These are phyloP conservation scores for Euwallacea fornicatus DNA, from an alignment of 1,140 invertebrate genomes.

Conservation along the genomic window DNA sequence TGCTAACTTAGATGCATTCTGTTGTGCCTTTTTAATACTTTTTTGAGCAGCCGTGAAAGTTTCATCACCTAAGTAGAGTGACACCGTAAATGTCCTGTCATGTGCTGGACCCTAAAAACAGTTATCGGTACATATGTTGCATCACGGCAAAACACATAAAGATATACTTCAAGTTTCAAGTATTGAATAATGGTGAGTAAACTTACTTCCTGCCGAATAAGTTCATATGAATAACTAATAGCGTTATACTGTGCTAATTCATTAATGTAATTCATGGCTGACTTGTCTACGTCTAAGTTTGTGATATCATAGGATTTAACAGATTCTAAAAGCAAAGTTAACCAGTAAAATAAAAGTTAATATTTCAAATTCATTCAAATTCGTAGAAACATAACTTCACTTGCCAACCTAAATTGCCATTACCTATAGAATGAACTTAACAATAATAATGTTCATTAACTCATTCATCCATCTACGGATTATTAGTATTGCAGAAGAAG, in stretches of 20 bases:
- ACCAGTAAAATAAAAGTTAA: not conserved
- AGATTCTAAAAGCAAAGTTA: not conserved
- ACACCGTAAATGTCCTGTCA: conserved; percentile 41
- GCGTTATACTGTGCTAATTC: conserved; percentile 43
- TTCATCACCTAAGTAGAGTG: conserved; percentile 45
- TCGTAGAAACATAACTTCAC: not conserved
- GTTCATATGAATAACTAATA: conserved; percentile 39
- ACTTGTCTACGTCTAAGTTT: conserved; percentile 8
- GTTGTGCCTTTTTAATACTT: conserved; percentile 46
- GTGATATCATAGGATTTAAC: not conserved
- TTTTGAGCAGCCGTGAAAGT: conserved; percentile 39
- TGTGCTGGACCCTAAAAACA: conserved; percentile 44
- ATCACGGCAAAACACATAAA: not conserved
- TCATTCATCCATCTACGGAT: too few species aligned
- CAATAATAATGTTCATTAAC: too few species aligned
- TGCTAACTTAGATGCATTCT: conserved; percentile 39
- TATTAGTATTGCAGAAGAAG: too few species aligned
- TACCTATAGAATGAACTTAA: too few species aligned
- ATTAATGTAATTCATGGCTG: conserved; percentile 36
- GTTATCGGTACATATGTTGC: not conserved
- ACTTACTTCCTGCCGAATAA: conserved; percentile 40
- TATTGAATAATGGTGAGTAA: not conserved
- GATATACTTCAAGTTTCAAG: too few species aligned
- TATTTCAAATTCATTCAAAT: not conserved
- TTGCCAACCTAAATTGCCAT: too few species aligned